Conservation (phyloP, 2,113 vertebrate genomes). For the Phyllopteryx taeniolatus region DNA sequence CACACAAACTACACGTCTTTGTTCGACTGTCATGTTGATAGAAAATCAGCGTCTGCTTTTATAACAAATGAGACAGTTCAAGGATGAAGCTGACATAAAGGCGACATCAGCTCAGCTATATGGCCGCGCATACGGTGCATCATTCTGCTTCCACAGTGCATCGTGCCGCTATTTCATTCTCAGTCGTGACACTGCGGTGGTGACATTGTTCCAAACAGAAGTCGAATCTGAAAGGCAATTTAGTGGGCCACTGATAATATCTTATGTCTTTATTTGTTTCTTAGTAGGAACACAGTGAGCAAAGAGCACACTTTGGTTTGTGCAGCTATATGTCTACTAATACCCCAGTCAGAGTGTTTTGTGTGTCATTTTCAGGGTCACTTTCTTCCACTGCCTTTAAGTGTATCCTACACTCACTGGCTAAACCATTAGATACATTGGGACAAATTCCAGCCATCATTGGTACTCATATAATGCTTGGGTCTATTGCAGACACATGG, state of each 20-base stretch:
- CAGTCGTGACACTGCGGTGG: conserved; percentile 13
- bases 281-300: background rate
- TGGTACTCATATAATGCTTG: background rate
- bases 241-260: conserved; percentile 1
- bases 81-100: conserved; percentile 31
- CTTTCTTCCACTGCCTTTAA: background rate
- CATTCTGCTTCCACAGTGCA: conserved; percentile 17
- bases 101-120: conserved; percentile 11
- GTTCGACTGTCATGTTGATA: conserved; percentile 3
- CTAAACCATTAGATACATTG: background rate
- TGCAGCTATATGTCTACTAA: background rate
- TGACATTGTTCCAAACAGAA: conserved; percentile 9
- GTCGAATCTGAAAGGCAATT: conserved; percentile 1
- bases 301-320: background rate
- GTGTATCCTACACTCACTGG: background rate
- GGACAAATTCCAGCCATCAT: background rate
- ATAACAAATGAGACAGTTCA: conserved; percentile 9
- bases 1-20: background rate
- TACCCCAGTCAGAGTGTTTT: background rate
- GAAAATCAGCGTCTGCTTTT: conserved; percentile 11
- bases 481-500: background rate
- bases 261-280: conserved; percentile 1
- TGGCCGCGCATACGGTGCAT: conserved; percentile 4
- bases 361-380: background rate
- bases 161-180: conserved; percentile 24